A percentile compares a stretch with the other conserved stretches of the same genome.
These are phyloP conservation scores for Arge pagana DNA, from an alignment of 2,888 invertebrate species.

Conservation along the genomic window DNA sequence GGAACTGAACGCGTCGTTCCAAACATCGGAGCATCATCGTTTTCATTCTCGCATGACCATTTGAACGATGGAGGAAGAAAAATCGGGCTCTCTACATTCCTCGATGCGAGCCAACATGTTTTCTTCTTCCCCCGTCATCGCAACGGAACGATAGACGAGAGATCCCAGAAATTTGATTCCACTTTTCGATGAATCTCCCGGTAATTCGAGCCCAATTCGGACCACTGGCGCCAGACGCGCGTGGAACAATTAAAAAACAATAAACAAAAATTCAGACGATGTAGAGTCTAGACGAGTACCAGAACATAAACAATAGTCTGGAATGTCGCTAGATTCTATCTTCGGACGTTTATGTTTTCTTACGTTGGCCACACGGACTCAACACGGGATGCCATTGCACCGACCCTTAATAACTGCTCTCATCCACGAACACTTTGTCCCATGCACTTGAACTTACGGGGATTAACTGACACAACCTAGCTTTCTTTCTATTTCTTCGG, in stretches of 20 bases:
- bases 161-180: slow-evolving; percentile 21
- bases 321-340: slow-evolving; percentile 47
- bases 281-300: slow-evolving; percentile 27
- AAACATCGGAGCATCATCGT: too few species aligned
- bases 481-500: too few species aligned
- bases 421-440: not conserved
- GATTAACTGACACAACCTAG: too few species aligned
- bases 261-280: slow-evolving; percentile 26
- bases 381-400: not conserved
- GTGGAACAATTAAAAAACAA: slow-evolving; percentile 42
- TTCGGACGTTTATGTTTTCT: slow-evolving; percentile 46
- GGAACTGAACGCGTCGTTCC: too few species aligned
- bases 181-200: slow-evolving; percentile 1
- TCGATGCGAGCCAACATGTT: too few species aligned
- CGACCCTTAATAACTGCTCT: not conserved
- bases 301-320: slow-evolving; percentile 41
- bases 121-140: too few species aligned
- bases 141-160: too few species aligned
- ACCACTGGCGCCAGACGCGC: slow-evolving; percentile 26
- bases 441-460: not conserved
- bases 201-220: slow-evolving; percentile 22
- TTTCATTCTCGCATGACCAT: too few species aligned
- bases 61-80: too few species aligned
- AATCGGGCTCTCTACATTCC: too few species aligned
- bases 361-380: slow-evolving; percentile 35